phyloP scores from a whole-genome alignment of 1,140 invertebrate genomes.

The Streblospio benedicti region DNA sequence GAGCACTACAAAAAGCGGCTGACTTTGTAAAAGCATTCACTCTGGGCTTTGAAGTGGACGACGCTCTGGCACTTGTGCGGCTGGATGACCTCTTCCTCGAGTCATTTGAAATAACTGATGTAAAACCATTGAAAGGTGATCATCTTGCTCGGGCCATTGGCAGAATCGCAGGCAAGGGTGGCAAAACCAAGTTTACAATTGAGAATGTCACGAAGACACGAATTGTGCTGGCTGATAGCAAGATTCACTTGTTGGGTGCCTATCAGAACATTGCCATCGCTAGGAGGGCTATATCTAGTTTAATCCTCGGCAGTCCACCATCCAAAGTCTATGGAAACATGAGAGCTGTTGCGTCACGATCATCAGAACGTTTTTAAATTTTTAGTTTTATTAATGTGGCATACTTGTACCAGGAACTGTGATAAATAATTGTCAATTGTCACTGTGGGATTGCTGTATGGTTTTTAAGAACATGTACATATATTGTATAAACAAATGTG shows the following conservation, averaged over 20 bases:
- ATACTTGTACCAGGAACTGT: too few species aligned
- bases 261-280: slow-evolving; percentile 95
- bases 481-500: too few species aligned
- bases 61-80: slow-evolving; percentile 85
- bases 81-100: slow-evolving; percentile 96
- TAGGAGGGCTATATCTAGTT: slow-evolving; percentile 88
- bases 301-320: slow-evolving; percentile 87
- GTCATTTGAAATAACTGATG: slow-evolving; percentile 90
- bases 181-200: slow-evolving; percentile 94
- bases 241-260: slow-evolving; percentile 95
- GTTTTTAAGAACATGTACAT: too few species aligned
- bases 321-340: slow-evolving; percentile 93
- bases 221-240: slow-evolving; percentile 89
- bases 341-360: slow-evolving; percentile 68
- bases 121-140: slow-evolving; percentile 90
- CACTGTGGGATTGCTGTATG: too few species aligned
- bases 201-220: slow-evolving; percentile 98
- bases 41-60: slow-evolving; percentile 93
- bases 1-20: slow-evolving; percentile 89
- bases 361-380: slow-evolving; percentile 70
- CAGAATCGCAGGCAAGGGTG: slow-evolving; percentile 91
- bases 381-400: too few species aligned
- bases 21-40: slow-evolving; percentile 97
- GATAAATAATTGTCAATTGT: too few species aligned
- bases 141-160: slow-evolving; percentile 92